Evolutionary conservation across 2,888 invertebrate genomes (phyloP).

Genomic region (Rhynchonema sp.): DNA sequence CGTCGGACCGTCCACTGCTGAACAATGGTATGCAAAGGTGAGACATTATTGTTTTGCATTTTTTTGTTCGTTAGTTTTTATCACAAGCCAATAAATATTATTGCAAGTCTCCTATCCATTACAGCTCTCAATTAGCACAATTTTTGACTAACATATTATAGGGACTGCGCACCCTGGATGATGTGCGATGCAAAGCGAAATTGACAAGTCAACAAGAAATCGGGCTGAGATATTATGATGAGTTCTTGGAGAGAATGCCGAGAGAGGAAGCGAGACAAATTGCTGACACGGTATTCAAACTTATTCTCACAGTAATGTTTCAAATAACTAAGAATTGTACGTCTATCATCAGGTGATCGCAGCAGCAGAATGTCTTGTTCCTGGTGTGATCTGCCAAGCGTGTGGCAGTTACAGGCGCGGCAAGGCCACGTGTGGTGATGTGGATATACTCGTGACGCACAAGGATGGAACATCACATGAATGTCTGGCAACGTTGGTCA

Average conservation of each 20-base stretch:
- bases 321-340: no score
- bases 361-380: slow-evolving; percentile 16
- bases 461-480: slow-evolving; percentile 31
- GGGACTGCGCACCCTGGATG: slow-evolving; percentile 34
- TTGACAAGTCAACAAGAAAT: slow-evolving; percentile 34
- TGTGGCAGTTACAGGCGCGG: slow-evolving; percentile 37
- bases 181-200: slow-evolving; percentile 22
- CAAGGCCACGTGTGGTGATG: slow-evolving; percentile 35
- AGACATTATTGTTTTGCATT: no score
- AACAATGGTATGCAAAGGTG: slow-evolving; percentile 33
- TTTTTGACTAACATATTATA: slow-evolving; percentile 9
- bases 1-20: slow-evolving; percentile 33
- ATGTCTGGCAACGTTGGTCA: slow-evolving; percentile 26
- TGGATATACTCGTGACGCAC: slow-evolving; percentile 35
- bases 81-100: no score
- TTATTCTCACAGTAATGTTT: no score
- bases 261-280: slow-evolving; percentile 34
- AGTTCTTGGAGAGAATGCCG: slow-evolving; percentile 34
- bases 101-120: no score
- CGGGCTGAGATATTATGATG: slow-evolving; percentile 34
- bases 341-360: slow-evolving; percentile 27
- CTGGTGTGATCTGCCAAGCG: slow-evolving; percentile 26
- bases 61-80: no score
- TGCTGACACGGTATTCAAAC: slow-evolving; percentile 28
- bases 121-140: no score